These are phyloP conservation scores for Nanorana parkeri DNA, from an alignment of 2,113 vertebrate genomes.

Conservation along the genomic window DNA sequence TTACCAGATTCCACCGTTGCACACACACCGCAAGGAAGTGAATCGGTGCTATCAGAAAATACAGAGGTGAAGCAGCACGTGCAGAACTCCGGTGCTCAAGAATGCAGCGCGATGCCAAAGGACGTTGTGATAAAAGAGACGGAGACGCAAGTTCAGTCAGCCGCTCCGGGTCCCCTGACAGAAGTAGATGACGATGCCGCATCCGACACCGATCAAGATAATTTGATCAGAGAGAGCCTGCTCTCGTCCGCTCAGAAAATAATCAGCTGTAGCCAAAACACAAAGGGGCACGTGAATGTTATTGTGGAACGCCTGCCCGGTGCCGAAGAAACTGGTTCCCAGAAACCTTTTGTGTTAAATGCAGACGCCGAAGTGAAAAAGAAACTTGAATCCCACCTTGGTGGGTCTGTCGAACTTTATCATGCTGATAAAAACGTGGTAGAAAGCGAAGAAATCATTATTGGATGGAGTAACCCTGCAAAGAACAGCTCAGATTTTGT, in stretches of 20 bases:
- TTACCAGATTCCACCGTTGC: slow-evolving; percentile 66
- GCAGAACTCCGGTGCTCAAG: slow-evolving; percentile 71
- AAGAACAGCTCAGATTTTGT: slow-evolving; percentile 63
- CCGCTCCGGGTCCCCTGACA: slow-evolving; percentile 64
- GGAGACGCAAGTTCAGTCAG: slow-evolving; percentile 59
- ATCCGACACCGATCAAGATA: slow-evolving; percentile 77
- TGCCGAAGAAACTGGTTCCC: slow-evolving; percentile 80
- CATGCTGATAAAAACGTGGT: slow-evolving; percentile 64
- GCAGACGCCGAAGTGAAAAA: slow-evolving; percentile 75
- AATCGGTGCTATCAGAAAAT: slow-evolving; percentile 82
- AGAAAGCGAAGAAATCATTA: slow-evolving; percentile 75
- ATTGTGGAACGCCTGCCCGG: slow-evolving; percentile 95
- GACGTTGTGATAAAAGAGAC: slow-evolving; percentile 61
- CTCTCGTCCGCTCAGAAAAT: slow-evolving; percentile 97
- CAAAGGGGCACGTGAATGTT: slow-evolving; percentile 92
- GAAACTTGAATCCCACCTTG: slow-evolving; percentile 63
- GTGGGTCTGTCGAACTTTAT: slow-evolving; percentile 61
- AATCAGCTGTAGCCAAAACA: slow-evolving; percentile 88
- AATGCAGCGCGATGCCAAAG: slow-evolving; percentile 67
- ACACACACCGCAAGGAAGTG: slow-evolving; percentile 64
- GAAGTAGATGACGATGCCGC: slow-evolving; percentile 81
- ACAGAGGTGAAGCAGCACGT: slow-evolving; percentile 54
- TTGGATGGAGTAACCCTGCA: slow-evolving; percentile 74
- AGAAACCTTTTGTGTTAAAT: slow-evolving; percentile 81
- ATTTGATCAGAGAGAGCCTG: slow-evolving; percentile 80